Evolutionary conservation across 2,113 vertebrate species (phyloP).

Genomic region (Balaenoptera acutorostrata): DNA sequence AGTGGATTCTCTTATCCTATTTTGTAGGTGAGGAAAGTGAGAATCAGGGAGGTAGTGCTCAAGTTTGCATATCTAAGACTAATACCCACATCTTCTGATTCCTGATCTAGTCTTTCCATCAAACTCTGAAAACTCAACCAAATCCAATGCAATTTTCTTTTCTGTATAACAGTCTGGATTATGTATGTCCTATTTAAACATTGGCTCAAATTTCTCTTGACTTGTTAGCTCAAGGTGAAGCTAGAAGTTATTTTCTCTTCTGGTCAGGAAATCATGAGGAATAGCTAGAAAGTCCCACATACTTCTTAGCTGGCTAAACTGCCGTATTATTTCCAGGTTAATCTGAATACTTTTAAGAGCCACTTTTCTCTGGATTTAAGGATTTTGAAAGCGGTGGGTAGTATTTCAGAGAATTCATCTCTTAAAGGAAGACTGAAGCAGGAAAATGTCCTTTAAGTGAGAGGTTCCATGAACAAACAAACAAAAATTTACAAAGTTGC

Average conservation of each 20-base stretch:
- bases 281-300: neutral
- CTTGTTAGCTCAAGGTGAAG: neutral
- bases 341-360: neutral
- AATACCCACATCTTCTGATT: neutral
- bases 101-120: neutral
- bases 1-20: neutral
- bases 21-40: neutral
- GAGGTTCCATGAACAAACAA: conserved; percentile 37
- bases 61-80: neutral
- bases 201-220: conserved; percentile 8
- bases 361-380: neutral
- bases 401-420: conserved; percentile 38
- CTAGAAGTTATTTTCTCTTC: neutral
- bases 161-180: neutral
- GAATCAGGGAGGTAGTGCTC: neutral
- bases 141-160: neutral
- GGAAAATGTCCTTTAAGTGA: conserved; percentile 24
- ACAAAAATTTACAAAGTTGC: conserved; percentile 34
- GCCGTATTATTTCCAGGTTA: neutral
- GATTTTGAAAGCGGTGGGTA: neutral
- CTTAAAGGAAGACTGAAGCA: neutral
- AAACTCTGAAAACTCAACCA: neutral
- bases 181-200: neutral
- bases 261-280: neutral
- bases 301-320: neutral